phyloP scores from a whole-genome alignment of 2,888 invertebrate species.

The Eilema depressum region DNA sequence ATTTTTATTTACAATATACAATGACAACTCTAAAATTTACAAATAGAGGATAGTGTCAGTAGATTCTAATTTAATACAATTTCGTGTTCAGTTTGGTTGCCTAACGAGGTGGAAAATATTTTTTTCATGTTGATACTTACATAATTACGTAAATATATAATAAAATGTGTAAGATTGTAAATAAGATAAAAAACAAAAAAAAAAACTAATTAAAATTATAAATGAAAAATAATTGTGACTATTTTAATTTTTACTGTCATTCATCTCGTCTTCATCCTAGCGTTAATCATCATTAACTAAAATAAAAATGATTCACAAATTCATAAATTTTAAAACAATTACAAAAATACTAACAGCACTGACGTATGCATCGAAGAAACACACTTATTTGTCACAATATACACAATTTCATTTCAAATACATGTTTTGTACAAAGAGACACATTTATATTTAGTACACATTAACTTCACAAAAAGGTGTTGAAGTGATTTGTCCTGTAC shows the following conservation, averaged over 20 bases:
- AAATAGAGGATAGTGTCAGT: slow-evolving; percentile 37
- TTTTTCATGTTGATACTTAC: neutral
- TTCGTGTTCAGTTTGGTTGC: slow-evolving; percentile 30
- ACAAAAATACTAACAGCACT: slow-evolving; percentile 17
- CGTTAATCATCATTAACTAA: neutral
- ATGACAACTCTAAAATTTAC: slow-evolving; percentile 55
- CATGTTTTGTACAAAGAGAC: slow-evolving; percentile 11
- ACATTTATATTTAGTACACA: slow-evolving; percentile 10
- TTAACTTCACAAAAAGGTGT: neutral
- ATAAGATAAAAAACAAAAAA: neutral
- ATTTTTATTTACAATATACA: slow-evolving; percentile 60
- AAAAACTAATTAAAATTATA: neutral
- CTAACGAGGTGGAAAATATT: slow-evolving; percentile 9
- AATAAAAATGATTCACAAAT: neutral
- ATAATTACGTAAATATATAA: neutral
- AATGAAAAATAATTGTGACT: neutral
- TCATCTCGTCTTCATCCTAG: too few relatives aligned
- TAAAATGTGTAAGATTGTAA: neutral
- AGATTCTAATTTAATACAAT: slow-evolving; percentile 25
- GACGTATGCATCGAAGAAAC: slow-evolving; percentile 7
- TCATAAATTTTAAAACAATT: slow-evolving; percentile 4
- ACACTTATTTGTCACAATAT: slow-evolving; percentile 7
- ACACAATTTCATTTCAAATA: slow-evolving; percentile 2
- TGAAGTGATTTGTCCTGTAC: neutral
- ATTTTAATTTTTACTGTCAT: neutral